Evolutionary conservation across 2,797 vertebrate species (phyloP).

Genomic region (Chelon auratus): DNA sequence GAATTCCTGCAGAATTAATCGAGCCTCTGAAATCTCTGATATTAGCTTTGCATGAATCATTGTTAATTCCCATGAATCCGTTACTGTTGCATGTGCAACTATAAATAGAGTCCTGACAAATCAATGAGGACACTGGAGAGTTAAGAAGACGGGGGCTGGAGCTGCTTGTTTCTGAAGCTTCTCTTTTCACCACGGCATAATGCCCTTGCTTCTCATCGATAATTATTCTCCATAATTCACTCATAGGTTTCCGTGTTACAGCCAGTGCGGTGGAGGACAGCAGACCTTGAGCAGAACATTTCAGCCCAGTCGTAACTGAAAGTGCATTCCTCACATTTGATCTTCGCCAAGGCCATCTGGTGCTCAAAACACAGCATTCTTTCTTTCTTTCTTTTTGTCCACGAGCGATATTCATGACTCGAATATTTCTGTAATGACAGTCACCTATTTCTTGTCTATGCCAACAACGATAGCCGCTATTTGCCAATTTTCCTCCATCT

Average conservation of each 20-base stretch:
- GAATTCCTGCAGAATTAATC: constrained; percentile 76
- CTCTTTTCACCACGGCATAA: constrained; percentile 51
- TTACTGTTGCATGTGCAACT: constrained; percentile 76
- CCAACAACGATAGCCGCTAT: constrained; percentile 39
- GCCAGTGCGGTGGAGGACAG: constrained; percentile 19
- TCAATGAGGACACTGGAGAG: constrained; percentile 77
- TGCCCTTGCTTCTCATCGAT: constrained; percentile 70
- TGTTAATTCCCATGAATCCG: constrained; percentile 80
- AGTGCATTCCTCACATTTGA: constrained; percentile 30
- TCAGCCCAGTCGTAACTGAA: constrained; percentile 34
- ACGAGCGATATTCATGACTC: constrained; percentile 50
- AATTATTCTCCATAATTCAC: constrained; percentile 73
- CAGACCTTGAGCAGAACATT: constrained; percentile 50
- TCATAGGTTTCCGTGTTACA: constrained; percentile 47
- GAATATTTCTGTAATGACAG: constrained; percentile 55
- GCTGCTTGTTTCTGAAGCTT: constrained; percentile 60
- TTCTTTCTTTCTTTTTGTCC: background rate
- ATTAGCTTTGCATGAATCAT: constrained; percentile 79
- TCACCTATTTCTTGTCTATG: constrained; percentile 54
- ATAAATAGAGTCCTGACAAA: constrained; percentile 81
- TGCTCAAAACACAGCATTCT: constrained; percentile 2
- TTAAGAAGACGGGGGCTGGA: constrained; percentile 60
- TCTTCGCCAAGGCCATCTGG: constrained; percentile 36
- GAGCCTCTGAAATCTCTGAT: constrained; percentile 76
- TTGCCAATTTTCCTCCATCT: constrained; percentile 49